Evolutionary conservation across 2,888 invertebrate genomes (phyloP).

Genomic region (Zelleria hepariella): DNA sequence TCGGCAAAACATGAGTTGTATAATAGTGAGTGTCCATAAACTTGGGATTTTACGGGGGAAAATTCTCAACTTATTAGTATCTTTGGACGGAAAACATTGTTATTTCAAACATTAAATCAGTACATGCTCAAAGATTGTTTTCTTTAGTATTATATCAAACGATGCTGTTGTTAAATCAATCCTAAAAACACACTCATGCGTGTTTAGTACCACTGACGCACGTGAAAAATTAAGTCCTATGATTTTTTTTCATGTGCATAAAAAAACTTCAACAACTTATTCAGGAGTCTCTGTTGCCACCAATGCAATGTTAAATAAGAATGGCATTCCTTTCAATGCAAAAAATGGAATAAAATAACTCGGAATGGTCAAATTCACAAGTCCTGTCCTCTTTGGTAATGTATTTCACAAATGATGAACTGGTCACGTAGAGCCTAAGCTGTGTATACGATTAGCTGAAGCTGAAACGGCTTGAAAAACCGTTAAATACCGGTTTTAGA

Average conservation of each 20-base stretch:
- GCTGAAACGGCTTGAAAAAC: slow-evolving; percentile 42
- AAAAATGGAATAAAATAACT: background rate
- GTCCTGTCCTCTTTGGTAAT: slow-evolving; percentile 38
- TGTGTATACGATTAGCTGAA: slow-evolving; percentile 46
- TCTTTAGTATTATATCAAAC: slow-evolving; percentile 8
- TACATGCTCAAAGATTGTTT: background rate
- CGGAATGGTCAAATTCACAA: background rate
- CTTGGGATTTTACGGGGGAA: background rate
- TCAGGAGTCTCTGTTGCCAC: background rate
- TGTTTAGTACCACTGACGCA: background rate
- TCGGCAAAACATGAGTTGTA: background rate
- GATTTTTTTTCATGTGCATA: background rate
- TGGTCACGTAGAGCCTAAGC: slow-evolving; percentile 31
- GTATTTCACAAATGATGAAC: background rate
- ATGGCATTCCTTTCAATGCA: background rate
- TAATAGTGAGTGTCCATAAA: background rate
- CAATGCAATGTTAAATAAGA: background rate
- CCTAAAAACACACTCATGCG: slow-evolving; percentile 2
- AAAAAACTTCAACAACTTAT: background rate
- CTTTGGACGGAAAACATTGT: background rate
- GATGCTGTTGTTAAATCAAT: background rate
- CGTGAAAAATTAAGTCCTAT: background rate
- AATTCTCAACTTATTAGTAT: background rate
- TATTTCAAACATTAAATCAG: background rate
- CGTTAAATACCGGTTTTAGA: slow-evolving; percentile 23